These are phyloP conservation scores for Drosophila niveifrons DNA, from an alignment of 2,888 invertebrate genomes.

Conservation along the genomic window DNA sequence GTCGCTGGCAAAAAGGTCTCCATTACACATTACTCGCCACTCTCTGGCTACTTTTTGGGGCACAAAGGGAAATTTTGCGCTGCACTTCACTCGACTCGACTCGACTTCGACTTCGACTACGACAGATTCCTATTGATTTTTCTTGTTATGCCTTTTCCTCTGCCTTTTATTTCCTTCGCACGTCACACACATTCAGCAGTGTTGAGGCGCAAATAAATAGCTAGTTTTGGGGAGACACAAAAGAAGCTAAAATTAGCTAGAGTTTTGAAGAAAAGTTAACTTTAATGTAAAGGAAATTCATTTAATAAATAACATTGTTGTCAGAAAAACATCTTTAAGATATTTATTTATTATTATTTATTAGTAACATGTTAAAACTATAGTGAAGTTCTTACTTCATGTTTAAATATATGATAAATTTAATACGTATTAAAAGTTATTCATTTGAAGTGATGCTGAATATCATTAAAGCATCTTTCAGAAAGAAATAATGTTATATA, in stretches of 20 bases:
- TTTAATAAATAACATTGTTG: no score
- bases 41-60: slow-evolving; percentile 62
- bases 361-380: no score
- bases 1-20: slow-evolving; percentile 73
- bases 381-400: no score
- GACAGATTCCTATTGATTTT: slow-evolving; percentile 65
- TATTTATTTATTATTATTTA: no score
- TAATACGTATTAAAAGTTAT: no score
- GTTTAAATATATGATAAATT: no score
- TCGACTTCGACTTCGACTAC: slow-evolving; percentile 26
- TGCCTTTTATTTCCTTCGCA: slow-evolving; percentile 3
- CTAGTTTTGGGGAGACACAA: slow-evolving; percentile 3
- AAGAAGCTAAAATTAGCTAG: not conserved
- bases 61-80: slow-evolving; percentile 37
- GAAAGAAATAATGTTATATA: no score
- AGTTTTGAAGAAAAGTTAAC: no score
- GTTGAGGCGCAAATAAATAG: slow-evolving; percentile 10
- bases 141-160: slow-evolving; percentile 16
- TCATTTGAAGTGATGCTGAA: no score
- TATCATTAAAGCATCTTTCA: no score
- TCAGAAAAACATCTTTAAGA: no score
- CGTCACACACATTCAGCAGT: slow-evolving; percentile 12
- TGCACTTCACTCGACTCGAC: slow-evolving; percentile 43
- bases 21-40: slow-evolving; percentile 79
- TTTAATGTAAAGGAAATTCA: no score